Base-by-base conservation (phyloP, 1,140 invertebrate genomes). In the Anthonomus grandis region DNA sequence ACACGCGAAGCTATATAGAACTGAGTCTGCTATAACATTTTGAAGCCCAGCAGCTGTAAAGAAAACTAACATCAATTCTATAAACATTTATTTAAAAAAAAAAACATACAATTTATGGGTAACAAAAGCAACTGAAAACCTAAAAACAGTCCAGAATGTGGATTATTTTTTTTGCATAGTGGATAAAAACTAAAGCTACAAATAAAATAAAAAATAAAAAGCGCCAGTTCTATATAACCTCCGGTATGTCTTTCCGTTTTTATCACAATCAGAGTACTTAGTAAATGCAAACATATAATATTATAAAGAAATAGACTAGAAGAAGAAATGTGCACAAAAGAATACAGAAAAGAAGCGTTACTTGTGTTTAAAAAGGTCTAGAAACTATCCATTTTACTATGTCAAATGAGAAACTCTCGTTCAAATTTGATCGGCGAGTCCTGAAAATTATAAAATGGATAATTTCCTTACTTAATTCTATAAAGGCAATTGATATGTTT, bases 221-320 rank as follows among this genome's bases (percentile, higher is more conserved):
- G 63, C 60, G 58, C 65, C 70, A 73, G 71, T 73, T 73, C 71
- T 73, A 73, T 73, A 73, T 73, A 73, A 70, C 70, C 67, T 65
- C 59, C 38, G 46, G 47, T 52, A 63, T 36, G 37, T 39, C 34
- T 36, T 25, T 54, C 15, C 21, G 9, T 8, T 21, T 9, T n/a
- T 41, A 45, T 45, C 27, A 31, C 27, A 31, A 9, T n/a, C 27
- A n/a, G n/a, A n/a, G n/a, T n/a, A n/a, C n/a, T n/a, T n/a, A n/a
- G n/a, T n/a, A n/a, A n/a, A n/a, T n/a, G n/a, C n/a, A n/a, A n/a
- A n/a, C n/a, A n/a, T n/a, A n/a, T n/a, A n/a, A n/a, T n/a, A n/a
- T n/a, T n/a, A n/a, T n/a, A n/a, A n/a, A n/a, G n/a, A n/a, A n/a
- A n/a, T n/a, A n/a, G n/a, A n/a, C n/a, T n/a, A n/a, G n/a, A n/a